phyloP scores from a whole-genome alignment of 1,140 invertebrate species.

The Musca domestica region DNA sequence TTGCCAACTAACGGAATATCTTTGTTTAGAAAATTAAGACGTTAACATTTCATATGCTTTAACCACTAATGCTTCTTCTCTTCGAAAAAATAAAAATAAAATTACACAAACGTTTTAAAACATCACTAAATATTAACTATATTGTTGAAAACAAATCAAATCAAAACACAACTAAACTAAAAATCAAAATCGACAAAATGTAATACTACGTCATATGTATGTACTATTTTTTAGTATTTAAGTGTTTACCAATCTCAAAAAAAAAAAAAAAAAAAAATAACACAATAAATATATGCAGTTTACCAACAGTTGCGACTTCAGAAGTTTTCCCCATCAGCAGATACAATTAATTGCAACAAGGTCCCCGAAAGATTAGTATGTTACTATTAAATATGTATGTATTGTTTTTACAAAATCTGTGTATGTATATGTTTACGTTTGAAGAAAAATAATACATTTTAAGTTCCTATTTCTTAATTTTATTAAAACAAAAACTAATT shows the following conservation, averaged over 20 bases:
- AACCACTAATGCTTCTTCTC: not conserved
- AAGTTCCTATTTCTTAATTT: too few species aligned
- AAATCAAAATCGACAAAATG: constrained; percentile 4
- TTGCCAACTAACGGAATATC: not conserved
- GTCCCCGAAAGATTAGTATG: too few species aligned
- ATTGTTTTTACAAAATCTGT: too few species aligned
- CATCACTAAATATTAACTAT: not conserved
- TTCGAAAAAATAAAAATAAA: constrained; percentile 13
- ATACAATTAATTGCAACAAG: too few species aligned
- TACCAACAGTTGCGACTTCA: not conserved
- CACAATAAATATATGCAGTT: not conserved
- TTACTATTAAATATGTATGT: too few species aligned
- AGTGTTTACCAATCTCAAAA: not conserved
- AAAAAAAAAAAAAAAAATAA: not conserved
- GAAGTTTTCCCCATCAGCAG: constrained; percentile 8
- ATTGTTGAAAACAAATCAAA: constrained; percentile 8
- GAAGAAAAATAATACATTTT: too few species aligned
- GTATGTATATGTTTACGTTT: too few species aligned
- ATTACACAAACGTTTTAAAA: constrained; percentile 10
- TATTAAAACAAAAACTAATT: too few species aligned
- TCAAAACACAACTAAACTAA: not conserved
- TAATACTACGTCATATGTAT: not conserved
- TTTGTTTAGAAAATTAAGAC: not conserved
- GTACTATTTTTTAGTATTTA: constrained; percentile 23
- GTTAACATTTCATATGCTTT: not conserved